Conservation (phyloP, 2,888 invertebrate species). For the Amiota communis region DNA sequence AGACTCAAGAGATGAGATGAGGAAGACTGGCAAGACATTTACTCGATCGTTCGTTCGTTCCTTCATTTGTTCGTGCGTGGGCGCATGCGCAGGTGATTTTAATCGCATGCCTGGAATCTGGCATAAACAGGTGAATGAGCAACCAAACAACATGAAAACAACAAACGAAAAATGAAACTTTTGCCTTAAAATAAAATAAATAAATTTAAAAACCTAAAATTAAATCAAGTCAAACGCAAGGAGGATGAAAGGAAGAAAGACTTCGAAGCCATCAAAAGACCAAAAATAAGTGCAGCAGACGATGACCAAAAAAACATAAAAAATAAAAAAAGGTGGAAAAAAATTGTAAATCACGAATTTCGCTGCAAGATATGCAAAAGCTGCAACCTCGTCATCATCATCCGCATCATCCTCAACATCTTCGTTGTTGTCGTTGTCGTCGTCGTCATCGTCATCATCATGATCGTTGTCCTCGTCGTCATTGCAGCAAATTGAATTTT, state of each 20-base stretch:
- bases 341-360: conserved; percentile 68
- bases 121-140: conserved; percentile 68
- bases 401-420: conserved; percentile 35
- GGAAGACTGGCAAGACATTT: conserved; percentile 28
- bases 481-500: conserved; percentile 67
- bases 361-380: conserved; percentile 65
- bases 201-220: conserved; percentile 21
- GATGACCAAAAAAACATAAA: conserved; percentile 38
- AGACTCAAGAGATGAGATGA: conserved; percentile 27
- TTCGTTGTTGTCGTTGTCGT: not conserved
- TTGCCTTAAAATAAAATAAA: conserved; percentile 17
- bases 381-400: conserved; percentile 44
- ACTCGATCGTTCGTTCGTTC: conserved; percentile 25
- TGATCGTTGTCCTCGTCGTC: conserved; percentile 26
- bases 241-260: no score
- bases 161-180: not conserved
- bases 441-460: conserved; percentile 37
- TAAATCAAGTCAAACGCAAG: conserved; percentile 28
- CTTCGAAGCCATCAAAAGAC: conserved; percentile 19
- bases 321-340: conserved; percentile 51
- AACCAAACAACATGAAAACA: conserved; percentile 21
- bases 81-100: conserved; percentile 71
- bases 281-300: conserved; percentile 42
- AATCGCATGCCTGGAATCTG: conserved; percentile 71
- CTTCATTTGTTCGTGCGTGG: conserved; percentile 50